Base-by-base conservation (phyloP, 2,797 vertebrate species). In the Takifugu rubripes region DNA sequence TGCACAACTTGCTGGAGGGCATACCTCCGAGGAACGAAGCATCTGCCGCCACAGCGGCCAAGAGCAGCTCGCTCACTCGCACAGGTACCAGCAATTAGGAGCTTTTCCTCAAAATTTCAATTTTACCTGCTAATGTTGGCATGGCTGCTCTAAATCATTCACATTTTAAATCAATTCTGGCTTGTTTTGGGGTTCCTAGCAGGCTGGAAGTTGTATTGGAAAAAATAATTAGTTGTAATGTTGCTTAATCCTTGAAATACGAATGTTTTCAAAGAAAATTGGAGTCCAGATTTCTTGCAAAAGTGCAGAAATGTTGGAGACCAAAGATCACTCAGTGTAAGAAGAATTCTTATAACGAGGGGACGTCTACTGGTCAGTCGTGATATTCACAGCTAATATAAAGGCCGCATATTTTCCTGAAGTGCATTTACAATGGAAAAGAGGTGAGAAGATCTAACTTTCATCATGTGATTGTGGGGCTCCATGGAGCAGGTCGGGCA, bases 1-100 rank as follows among this genome's bases (percentile, higher is more conserved):
- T 99, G 67, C 96, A 98, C 85, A 98, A 98, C 84, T 93, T 99
- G 52, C 84, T 98, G 81, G 97, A 99, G 84, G 93, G 95, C 16
- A 96, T 94, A 11, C 94, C 96, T 7, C 94, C 94, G 77, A 94
- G 88, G 67, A 90, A 87, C 46, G 72, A 94, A 1, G 91, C 90
- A 21, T 83, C 90, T 31, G 89, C 92, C 7, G 84, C 90, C 49
- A 90, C 95, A 5, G 88, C 91, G 5, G 90, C 92, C 62, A 97
- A 98, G 89, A 96, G 90, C 68, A 90, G 90, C 84, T 99, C 96
- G 25, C 91, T 99, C 73, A 96, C 94, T 9, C 92, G 93, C 78
- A 93, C 96, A 91, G 96, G 97, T 98, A 90, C 6, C n/a, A 3
- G 12, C 6, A 2, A 31, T 29, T 1, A 40, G 36, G 4, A 40